Percentiles rank a stretch among this genome's conserved stretches.
Evolutionary conservation across 1,140 invertebrate species (phyloP).

Genomic region (Dendrolimus kikuchii): DNA sequence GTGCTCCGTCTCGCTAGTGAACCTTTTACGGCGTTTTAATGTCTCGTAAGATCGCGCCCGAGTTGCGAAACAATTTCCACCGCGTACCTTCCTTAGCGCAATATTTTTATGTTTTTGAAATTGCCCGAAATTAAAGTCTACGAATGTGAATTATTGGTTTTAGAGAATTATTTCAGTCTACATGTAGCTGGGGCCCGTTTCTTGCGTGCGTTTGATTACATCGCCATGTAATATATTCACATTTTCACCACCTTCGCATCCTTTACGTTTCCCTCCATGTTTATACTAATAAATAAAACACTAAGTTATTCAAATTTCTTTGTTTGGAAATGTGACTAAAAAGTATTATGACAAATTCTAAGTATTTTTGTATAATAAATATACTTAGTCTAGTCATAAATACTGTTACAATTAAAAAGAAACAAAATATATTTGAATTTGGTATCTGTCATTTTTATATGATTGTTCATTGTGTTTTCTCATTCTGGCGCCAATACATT

Average conservation of each 20-base stretch:
- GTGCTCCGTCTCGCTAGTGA: background rate
- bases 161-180: conserved; percentile 42
- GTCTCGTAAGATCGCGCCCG: conserved; percentile 8
- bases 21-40: conserved; percentile 13
- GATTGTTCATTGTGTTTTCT: too few relatives aligned
- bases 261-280: conserved; percentile 51
- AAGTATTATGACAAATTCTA: too few relatives aligned
- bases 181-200: conserved; percentile 33
- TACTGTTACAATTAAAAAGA: too few relatives aligned
- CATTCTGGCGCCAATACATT: too few relatives aligned
- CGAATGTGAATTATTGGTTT: conserved; percentile 64
- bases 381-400: too few relatives aligned
- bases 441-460: too few relatives aligned
- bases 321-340: too few relatives aligned
- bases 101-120: conserved; percentile 30
- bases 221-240: conserved; percentile 65
- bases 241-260: conserved; percentile 66
- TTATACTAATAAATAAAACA: conserved; percentile 3
- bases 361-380: too few relatives aligned
- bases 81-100: conserved; percentile 16
- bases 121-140: conserved; percentile 56
- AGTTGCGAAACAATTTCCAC: conserved; percentile 14
- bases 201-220: conserved; percentile 65
- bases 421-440: too few relatives aligned
- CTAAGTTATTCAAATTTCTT: too few relatives aligned